These are phyloP conservation scores for Delphinapterus leucas DNA, from an alignment of 2,113 vertebrate species.

Conservation along the genomic window DNA sequence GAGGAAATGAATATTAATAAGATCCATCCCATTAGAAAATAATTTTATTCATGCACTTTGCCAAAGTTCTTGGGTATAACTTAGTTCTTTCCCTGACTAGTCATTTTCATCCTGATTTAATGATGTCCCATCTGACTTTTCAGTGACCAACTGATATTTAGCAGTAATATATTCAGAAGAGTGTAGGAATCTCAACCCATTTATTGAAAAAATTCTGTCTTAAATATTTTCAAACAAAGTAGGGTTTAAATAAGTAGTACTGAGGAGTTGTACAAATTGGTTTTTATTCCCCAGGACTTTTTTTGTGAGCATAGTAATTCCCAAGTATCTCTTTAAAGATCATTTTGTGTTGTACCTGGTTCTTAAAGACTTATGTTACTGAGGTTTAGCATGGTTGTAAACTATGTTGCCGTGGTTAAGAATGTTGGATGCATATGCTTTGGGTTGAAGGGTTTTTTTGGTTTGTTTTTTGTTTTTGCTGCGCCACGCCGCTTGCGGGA, in stretches of 20 bases:
- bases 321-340: not conserved
- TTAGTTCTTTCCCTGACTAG: not conserved
- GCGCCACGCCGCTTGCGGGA: not conserved
- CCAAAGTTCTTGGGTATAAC: not conserved
- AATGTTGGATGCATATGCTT: not conserved
- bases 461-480: not conserved
- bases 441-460: not conserved
- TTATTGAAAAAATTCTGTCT: conserved; percentile 24
- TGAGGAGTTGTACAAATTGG: not conserved
- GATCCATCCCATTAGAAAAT: not conserved
- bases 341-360: not conserved
- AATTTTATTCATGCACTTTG: conserved; percentile 47
- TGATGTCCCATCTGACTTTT: not conserved
- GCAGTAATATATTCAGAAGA: not conserved
- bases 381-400: not conserved
- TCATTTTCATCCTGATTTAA: conserved; percentile 29
- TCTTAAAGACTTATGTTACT: not conserved
- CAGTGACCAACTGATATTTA: conserved; percentile 17
- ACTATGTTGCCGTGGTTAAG: not conserved
- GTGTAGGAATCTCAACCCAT: not conserved
- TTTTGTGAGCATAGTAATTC: not conserved
- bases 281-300: not conserved
- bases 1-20: conserved; percentile 60
- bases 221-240: conserved; percentile 41
- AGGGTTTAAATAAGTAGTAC: not conserved